These are phyloP conservation scores for Zaprionus africanus DNA, from an alignment of 1,140 invertebrate genomes.

Conservation along the genomic window DNA sequence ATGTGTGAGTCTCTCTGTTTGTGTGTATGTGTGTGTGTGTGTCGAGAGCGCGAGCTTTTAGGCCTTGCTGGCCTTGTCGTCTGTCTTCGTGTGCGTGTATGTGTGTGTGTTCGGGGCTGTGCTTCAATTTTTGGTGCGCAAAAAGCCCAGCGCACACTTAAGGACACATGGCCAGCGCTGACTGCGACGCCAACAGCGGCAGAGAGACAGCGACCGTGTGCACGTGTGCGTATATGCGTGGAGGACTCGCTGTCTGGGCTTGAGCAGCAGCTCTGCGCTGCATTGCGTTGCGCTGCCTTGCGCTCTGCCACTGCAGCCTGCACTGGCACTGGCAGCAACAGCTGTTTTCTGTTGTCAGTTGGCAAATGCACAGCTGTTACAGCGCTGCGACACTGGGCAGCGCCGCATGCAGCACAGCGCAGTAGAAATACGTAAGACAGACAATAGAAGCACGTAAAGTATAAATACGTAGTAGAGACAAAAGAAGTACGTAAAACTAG, in stretches of 20 bases:
- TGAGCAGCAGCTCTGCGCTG: constrained; percentile 18
- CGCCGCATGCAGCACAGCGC: neutral
- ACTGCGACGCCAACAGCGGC: neutral
- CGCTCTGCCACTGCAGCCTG: constrained; percentile 27
- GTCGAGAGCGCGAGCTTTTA: constrained; percentile 37
- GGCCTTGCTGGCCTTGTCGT: constrained; percentile 46
- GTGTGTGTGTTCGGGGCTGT: constrained; percentile 31
- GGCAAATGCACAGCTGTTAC: constrained; percentile 64
- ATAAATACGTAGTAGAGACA: constrained; percentile 1
- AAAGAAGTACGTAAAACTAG: constrained; percentile 19
- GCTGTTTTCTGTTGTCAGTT: constrained; percentile 52
- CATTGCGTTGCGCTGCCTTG: constrained; percentile 22
- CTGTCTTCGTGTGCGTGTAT: constrained; percentile 15
- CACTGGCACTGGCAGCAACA: constrained; percentile 24
- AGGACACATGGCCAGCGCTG: constrained; percentile 63
- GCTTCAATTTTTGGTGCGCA: constrained; percentile 67
- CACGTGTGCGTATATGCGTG: constrained; percentile 22
- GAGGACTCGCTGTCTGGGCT: constrained; percentile 41
- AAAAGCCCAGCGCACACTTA: constrained; percentile 60
- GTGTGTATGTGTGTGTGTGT: constrained; percentile 10
- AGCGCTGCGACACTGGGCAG: neutral
- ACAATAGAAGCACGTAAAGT: neutral
- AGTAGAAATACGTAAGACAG: neutral
- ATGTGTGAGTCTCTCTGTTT: neutral
- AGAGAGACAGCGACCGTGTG: constrained; percentile 4